Base-by-base conservation (phyloP, 92 coral and sea anemone species). In the Zoanthus solanderi region DNA sequence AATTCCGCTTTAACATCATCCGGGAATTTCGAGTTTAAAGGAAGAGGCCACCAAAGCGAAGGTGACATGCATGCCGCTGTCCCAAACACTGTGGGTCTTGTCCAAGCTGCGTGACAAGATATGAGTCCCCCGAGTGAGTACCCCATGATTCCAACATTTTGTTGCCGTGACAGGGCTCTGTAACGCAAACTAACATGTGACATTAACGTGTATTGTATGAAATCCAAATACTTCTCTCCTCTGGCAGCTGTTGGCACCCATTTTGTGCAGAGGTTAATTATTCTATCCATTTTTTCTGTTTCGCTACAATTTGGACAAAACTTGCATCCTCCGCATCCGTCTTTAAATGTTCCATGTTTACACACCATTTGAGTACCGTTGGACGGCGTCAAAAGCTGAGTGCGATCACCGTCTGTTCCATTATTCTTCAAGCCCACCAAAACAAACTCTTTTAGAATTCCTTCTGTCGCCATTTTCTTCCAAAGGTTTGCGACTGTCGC, bases 41-140 rank as follows among this genome's bases (percentile, higher is more conserved):
- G 92, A 42, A 90, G 78, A 3, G 92, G 92, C 92, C 92, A 90
- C 92, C 92, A 90, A 58, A 90, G 71, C 85, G 92, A 85, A 37
- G 92, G 89, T 54, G 92, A 90, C 87, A 90, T 78, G 53, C 92
- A 90, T 10, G 92, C 92, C 87, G 92, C 92, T 90, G 92, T 85
- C 54, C 92, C 92, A 48, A 90, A 90, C 32, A 84, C 79, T 17
- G 83, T 53, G 57, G 92, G 89, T 83, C 92, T 78, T 9, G 92
- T 90, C 89, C 92, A 90, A 44, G 78, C 77, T 13, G 92, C 92
- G 78, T 90, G 89, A 34, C 92, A 90, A 15, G 92, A 75, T 10
- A 90, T 69, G n/a, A 90, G 82, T 1, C 92, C 92, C 17, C 92
- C 92, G 4, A 90, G 77, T 30, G 92, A 90, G 60, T 78, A 90